Evolutionary conservation across 1,140 invertebrate genomes (phyloP), one percentile per base, ranked within the genome.

Genomic region (Drosophila quadrilineata): DNA sequence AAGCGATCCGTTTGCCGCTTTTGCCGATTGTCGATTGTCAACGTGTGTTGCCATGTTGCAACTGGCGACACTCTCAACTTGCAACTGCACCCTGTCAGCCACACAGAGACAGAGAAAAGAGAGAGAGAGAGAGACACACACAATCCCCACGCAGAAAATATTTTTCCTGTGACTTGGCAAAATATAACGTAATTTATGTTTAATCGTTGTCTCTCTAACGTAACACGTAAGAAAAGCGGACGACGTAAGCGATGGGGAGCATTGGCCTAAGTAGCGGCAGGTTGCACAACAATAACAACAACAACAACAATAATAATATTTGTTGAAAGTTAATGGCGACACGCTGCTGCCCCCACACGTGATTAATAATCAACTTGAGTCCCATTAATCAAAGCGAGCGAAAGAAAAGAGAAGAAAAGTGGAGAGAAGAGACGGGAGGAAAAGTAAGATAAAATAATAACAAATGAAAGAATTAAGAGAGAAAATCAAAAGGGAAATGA

Each of bases 91-190:
- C 31, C 46, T 9, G 29, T 16, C 53, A 24, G 3, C 43, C 16
- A 49, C 46, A 60, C 33, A 21, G 26, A 45, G 2, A 33, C 24
- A 16, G 10, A 38, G n/a, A 6, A 24, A n/a, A 4, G 8, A 33
- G 3, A 35, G 12, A n/a, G 12, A 16, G 12, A 35, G 14, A 35
- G 10, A 22, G 16, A 4, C 4, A 43, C 17, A 12, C 5, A 40
- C 10, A 14, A 6, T 53, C 76, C 75, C 76, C 76, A 80, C 75
- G 76, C 75, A 76, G 68, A 72, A 64, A 73, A 80, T 80, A 82
- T 75, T 82, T 80, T 52, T 49, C 48, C 40, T 71, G 49, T 75
- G 64, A 73, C 74, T 68, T 65, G 38, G 35, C 53, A 52, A 56
- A 50, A 33, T 26, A 10, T 10, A 48, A 14, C 41, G 43, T 12